Base-by-base conservation (phyloP, 1,140 invertebrate species). In the Pseudomyrmex pallidus region DNA sequence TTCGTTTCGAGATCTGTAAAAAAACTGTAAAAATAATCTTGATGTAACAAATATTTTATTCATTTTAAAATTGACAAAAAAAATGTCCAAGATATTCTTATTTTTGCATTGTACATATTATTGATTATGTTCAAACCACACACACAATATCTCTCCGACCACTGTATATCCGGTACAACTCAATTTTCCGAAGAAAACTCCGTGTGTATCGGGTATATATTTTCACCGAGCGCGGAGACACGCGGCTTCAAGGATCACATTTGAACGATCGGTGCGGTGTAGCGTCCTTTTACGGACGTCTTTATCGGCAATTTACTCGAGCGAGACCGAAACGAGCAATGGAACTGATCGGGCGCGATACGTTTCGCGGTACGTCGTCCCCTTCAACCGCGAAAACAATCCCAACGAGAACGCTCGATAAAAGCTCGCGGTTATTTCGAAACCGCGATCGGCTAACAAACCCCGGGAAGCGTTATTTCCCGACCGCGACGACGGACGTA, bases 391-490 rank as follows among this genome's bases (percentile, higher is more conserved):
- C 68, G 74, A 74, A 57, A 80, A 87, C 85, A 64, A 87, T 87
- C 52, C 82, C 73, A 56, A 87, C 73, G 68, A 54, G 74, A 84
- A 74, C 56, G 50, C 66, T 59, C 74, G 68, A 76, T 87, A 87
- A 77, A 87, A 74, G 86, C 85, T 68, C 85, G 85, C 22, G 86
- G 86, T 87, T 84, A 87, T 87, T 87, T 87, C 80, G 85, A 64
- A 80, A 87, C 82, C 85, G 61, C 86, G 68, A 74, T 82, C 86
- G 68, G 62, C 80, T 84, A 86, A 87, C 85, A 78, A 84, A 68
- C 80, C 35, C 56, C 68, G 52, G 44, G 8, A 62, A 87, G 83
- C 86, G 82, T 87, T 87, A 74, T 73, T 64, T 57, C 35, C 62
- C 57, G 12, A 54, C 50, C 52, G 52, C 48, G 85, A 61, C 77